Conservation (phyloP, 2,797 vertebrate species). For the Gymnothorax reevesii region DNA sequence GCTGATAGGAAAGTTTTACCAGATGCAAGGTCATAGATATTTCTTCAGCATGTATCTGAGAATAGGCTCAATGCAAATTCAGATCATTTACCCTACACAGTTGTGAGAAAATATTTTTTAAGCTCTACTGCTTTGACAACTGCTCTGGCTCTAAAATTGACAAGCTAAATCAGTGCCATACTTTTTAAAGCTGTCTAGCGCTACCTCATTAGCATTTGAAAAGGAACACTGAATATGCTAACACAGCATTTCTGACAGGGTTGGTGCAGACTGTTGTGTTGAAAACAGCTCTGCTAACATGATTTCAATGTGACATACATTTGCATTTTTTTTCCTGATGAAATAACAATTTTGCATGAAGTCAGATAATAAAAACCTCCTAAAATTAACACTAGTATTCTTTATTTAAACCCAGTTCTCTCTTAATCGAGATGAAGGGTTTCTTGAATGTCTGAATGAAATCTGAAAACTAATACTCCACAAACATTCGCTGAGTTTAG, state of each 20-base stretch:
- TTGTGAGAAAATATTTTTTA: background rate
- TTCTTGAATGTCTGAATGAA: too few relatives aligned
- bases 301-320: background rate
- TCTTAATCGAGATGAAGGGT: background rate
- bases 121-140: background rate
- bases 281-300: background rate
- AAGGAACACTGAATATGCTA: background rate
- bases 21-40: background rate
- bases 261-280: background rate
- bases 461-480: too few relatives aligned
- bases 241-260: background rate
- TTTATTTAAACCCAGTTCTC: background rate
- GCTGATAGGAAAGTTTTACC: background rate
- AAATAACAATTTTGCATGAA: background rate
- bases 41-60: background rate
- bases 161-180: background rate
- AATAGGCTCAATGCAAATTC: background rate
- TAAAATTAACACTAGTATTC: background rate
- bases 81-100: background rate
- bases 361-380: background rate
- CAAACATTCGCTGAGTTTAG: too few relatives aligned
- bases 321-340: background rate
- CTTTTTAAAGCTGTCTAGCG: background rate
- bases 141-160: background rate
- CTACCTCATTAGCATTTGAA: background rate